Base-by-base conservation (phyloP, 2,113 vertebrate genomes). In the Catharus minimus region DNA sequence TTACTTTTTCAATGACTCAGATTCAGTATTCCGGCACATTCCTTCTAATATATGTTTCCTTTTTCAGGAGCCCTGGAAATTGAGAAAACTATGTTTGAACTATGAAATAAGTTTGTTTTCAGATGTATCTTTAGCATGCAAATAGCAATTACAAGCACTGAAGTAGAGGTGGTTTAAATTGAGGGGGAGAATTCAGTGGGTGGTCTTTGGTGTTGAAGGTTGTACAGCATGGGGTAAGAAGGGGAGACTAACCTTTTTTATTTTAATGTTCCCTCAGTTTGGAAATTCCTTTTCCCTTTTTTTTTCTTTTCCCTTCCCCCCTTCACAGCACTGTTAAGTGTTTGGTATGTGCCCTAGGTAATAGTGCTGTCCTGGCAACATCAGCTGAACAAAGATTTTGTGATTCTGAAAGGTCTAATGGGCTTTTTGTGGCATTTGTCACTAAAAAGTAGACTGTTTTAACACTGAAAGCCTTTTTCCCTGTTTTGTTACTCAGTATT, bases 281-380 rank as follows among this genome's bases (percentile, higher is more conserved):
- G 38, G 32, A 73, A 89, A 43, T 76, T 26, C 19, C 4, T 6
- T 65, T 53, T 33, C 1, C 5, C 22, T 15, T 76, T 33, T 36
- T 38, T 24, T 20, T 55, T 38, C 33, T 36, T 36, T 52, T 10
- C 5, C 2, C 2, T 2, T 2, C 1, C 24, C 0, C 4, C 24
- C 4, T 8, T 46, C 22, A 17, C 10, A 43, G 56, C 23, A 23
- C 23, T 67, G 69, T 65, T 75, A 67, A 38, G 62, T 64, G 58
- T 90, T 44, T 91, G 92, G 44, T 86, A 64, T 84, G 82, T 80
- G 38, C 19, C 33, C 57, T 72, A 0, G 88, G 36, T 74, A 33
- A 41, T 68, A 49, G 30, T 82, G 66, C 84, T 96, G 76, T 66
- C 76, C 50, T 94, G 73, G 72, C 57, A 95, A 90, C 69, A 50